These are phyloP conservation scores for Boleophthalmus pectinirostris DNA, from an alignment of 2,113 vertebrate species.

Conservation along the genomic window DNA sequence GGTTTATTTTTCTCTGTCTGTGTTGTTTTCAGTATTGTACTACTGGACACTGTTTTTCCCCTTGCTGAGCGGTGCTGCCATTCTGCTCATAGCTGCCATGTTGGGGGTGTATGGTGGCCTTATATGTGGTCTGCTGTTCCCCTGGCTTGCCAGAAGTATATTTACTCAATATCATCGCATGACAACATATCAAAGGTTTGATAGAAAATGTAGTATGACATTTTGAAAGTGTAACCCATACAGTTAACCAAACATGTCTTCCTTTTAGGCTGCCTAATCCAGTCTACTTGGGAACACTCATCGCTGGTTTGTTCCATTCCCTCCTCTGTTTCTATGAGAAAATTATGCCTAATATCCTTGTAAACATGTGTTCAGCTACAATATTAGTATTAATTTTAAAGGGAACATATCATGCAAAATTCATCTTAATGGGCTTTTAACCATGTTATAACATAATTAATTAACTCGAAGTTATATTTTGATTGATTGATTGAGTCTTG, in stretches of 20 bases:
- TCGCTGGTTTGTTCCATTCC: slow-evolving; percentile 77
- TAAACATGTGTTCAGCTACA: neutral
- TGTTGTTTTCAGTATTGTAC: slow-evolving; percentile 71
- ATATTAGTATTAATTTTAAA: no score
- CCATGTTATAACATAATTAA: no score
- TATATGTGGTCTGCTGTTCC: slow-evolving; percentile 72
- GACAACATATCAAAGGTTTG: slow-evolving; percentile 77
- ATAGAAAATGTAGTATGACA: neutral
- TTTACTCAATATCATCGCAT: slow-evolving; percentile 80
- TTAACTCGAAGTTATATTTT: no score
- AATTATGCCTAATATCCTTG: slow-evolving; percentile 82
- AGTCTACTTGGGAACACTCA: slow-evolving; percentile 77
- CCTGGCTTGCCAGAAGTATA: slow-evolving; percentile 75
- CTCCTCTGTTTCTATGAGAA: slow-evolving; percentile 77
- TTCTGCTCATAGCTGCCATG: slow-evolving; percentile 72
- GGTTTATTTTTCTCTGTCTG: slow-evolving; percentile 6
- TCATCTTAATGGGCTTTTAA: no score
- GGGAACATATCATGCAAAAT: no score
- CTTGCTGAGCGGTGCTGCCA: slow-evolving; percentile 64
- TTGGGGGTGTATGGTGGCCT: slow-evolving; percentile 75
- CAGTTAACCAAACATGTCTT: neutral
- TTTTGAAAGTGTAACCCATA: neutral
- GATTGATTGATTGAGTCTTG: no score
- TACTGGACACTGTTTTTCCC: slow-evolving; percentile 78
- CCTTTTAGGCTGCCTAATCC: slow-evolving; percentile 78